Base-by-base conservation (phyloP, 92 coral and sea anemone species). In the Paragorgia papillata region DNA sequence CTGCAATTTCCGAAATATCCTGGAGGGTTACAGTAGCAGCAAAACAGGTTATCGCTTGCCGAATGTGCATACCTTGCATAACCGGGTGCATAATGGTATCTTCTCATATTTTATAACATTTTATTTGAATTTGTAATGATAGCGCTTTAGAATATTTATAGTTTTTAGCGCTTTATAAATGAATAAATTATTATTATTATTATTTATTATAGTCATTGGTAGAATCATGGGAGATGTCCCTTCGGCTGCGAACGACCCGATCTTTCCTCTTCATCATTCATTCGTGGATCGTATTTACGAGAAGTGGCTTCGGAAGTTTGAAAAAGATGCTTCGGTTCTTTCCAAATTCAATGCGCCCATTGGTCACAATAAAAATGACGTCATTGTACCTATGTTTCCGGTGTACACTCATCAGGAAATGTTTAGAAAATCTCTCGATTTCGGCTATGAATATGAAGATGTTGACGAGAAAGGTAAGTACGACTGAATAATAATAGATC, bases 371-470 rank as follows among this genome's bases (percentile, higher is more conserved):
- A 59, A 65, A 18, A 75, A 37, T 9, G 62, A 81, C 34, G 62
- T 81, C 25, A 55, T 85, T 10, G 83, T 85, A 3, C 86, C 89
- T 0, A 33, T 85, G 14, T 85, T 85, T 31, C 89, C 89, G 3
- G 43, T 55, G 10, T 74, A 58, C 28, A 74, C 57, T 33, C 86
- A 85, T 64, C 65, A 60, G 39, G 74, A 85, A 1, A 7, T 85
- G 68, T 85, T 85, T 69, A 37, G 55, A 31, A 29, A 75, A 32
- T 85, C 89, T 55, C 64, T 49, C 13, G 77, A 46, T 17, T 54
- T 85, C 57, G 89, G 89, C 0, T 85, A 85, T 63, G 58, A 68
- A n/a, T 85, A 60, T 20, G 86, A 85, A 41, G 89, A 57, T 7
- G 49, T 85, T 9, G 80, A 85, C 60, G 65, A 76, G 18, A 57